A percentile compares a stretch with the other conserved stretches of the same genome.
These are phyloP conservation scores for Tachuris rubrigastra DNA, from an alignment of 2,113 vertebrate genomes.

Conservation along the genomic window DNA sequence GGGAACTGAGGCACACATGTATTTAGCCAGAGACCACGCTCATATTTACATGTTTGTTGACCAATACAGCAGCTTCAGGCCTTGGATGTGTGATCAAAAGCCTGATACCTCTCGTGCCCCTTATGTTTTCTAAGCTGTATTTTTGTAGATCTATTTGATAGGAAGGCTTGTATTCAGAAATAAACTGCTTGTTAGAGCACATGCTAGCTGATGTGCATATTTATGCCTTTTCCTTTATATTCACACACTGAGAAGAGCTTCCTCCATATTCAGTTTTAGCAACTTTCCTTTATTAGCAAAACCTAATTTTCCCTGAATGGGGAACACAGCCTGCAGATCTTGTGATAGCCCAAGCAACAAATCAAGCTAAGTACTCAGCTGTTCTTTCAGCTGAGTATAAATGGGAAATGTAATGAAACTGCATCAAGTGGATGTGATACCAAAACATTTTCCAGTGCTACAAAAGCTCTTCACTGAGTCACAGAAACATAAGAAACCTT, in stretches of 20 bases:
- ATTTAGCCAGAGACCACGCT: not conserved
- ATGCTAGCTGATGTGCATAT: not conserved
- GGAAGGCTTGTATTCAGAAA: not conserved
- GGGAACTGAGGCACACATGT: not conserved
- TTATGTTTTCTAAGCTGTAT: not conserved
- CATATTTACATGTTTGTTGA: not conserved
- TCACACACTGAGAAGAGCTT: not conserved
- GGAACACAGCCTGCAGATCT: not conserved
- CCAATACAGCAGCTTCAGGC: not conserved
- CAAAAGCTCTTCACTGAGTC: not conserved
- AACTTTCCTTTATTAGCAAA: not conserved
- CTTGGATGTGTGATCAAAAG: not conserved
- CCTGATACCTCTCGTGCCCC: not conserved
- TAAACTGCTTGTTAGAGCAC: not conserved
- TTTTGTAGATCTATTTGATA: not conserved
- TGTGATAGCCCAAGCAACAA: not conserved
- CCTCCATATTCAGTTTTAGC: not conserved
- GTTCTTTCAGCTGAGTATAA: not conserved
- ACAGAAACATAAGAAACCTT: not conserved
- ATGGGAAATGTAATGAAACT: not conserved
- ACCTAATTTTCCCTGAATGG: not conserved
- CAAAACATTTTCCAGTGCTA: fast-evolving
- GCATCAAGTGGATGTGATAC: not conserved
- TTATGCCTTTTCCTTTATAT: not conserved
- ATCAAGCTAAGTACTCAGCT: not conserved